Conservation (phyloP, 2,797 vertebrate species). For the Enteromius treurensis region DNA sequence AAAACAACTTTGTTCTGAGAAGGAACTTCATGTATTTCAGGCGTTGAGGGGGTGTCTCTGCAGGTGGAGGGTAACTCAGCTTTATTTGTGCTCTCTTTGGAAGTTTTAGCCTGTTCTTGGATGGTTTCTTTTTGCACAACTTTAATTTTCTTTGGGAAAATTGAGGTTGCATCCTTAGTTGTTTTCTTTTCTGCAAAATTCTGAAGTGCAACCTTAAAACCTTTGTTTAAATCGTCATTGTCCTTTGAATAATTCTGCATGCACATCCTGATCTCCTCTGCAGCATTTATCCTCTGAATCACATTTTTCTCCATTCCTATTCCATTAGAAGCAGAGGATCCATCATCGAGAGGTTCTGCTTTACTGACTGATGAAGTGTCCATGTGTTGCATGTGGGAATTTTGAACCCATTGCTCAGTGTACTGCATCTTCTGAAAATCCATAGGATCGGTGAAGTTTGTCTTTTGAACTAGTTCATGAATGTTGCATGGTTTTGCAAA, state of each 20-base stretch:
- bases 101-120: conserved; percentile 49
- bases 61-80: conserved; percentile 37
- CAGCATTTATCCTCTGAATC: conserved; percentile 64
- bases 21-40: conserved; percentile 32
- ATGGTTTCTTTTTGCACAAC: conserved; percentile 14
- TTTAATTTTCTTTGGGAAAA: conserved; percentile 58
- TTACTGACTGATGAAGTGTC: conserved; percentile 49
- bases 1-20: conserved; percentile 70
- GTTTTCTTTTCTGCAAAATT: conserved; percentile 72
- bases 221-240: conserved; percentile 55
- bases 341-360: conserved; percentile 5
- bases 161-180: conserved; percentile 54
- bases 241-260: conserved; percentile 62
- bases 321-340: conserved; percentile 40
- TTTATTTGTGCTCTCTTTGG: conserved; percentile 37
- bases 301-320: conserved; percentile 69
- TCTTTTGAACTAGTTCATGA: conserved; percentile 42
- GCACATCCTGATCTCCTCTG: conserved; percentile 57
- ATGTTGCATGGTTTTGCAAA: conserved; percentile 38
- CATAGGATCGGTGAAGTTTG: conserved; percentile 36
- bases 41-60: conserved; percentile 33
- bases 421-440: conserved; percentile 62
- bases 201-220: conserved; percentile 64
- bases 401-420: conserved; percentile 65
- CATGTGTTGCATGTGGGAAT: conserved; percentile 32